A percentile compares a stretch with the other conserved stretches of the same genome.
Evolutionary conservation across 2,888 invertebrate genomes (phyloP).

Genomic region (Metacarcinus magister): DNA sequence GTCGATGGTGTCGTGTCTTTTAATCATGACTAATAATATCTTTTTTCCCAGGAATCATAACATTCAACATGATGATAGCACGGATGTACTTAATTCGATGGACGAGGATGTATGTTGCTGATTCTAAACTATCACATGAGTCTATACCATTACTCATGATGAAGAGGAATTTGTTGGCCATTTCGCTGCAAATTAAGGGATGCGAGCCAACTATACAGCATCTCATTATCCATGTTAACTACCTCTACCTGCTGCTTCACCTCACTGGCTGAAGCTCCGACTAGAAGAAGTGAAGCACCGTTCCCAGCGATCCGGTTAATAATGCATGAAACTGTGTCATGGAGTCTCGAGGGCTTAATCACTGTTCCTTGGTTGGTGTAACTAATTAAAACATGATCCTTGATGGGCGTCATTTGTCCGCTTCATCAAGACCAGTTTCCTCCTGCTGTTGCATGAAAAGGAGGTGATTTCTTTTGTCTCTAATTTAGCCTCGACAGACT

Average conservation of each 20-base stretch:
- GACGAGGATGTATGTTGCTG: background rate
- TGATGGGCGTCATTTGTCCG: background rate
- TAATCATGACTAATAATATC: background rate
- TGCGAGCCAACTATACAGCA: background rate
- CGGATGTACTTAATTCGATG: too few species aligned
- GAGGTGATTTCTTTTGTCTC: background rate
- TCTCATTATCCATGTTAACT: background rate
- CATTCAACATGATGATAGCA: background rate
- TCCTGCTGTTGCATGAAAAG: background rate
- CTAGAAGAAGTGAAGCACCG: background rate
- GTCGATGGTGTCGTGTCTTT: background rate
- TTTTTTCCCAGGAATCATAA: background rate
- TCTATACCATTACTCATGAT: background rate
- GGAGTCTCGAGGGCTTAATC: background rate
- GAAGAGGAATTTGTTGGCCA: background rate
- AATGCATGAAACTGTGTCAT: background rate
- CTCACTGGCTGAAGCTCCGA: background rate
- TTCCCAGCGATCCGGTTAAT: background rate
- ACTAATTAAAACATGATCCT: background rate
- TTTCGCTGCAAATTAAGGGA: background rate
- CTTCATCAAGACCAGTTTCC: background rate
- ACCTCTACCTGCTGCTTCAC: background rate
- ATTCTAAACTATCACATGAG: background rate
- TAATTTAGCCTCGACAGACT: background rate
- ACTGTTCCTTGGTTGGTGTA: background rate